Evolutionary conservation across 2,797 vertebrate genomes (phyloP).

Genomic region (Gila robusta): DNA sequence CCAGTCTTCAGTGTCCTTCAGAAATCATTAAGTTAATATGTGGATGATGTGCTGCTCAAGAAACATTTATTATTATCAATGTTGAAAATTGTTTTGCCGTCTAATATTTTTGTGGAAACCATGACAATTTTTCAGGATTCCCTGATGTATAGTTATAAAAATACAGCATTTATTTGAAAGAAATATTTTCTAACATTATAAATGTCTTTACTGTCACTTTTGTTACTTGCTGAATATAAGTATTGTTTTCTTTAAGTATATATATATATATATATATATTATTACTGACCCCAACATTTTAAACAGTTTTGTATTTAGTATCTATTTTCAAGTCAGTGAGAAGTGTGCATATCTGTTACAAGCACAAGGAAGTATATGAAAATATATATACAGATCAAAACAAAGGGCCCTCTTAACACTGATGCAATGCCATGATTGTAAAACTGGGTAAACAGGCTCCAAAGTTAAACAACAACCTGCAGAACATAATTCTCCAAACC

Average conservation of each 20-base stretch:
- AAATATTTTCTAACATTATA: background rate
- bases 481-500: background rate
- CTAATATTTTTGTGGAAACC: background rate
- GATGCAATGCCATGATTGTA: background rate
- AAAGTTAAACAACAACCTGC: background rate
- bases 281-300: background rate
- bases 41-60: background rate
- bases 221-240: background rate
- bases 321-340: background rate
- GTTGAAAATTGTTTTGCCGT: background rate
- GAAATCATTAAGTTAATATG: background rate
- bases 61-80: background rate
- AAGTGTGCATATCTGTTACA: background rate
- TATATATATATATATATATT: too few relatives aligned
- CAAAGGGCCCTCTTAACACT: background rate
- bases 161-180: background rate
- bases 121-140: background rate
- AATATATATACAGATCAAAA: background rate
- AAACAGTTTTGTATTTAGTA: background rate
- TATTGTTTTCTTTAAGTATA: background rate
- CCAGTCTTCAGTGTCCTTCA: background rate
- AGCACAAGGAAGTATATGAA: conserved; percentile 1
- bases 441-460: conserved; percentile 2
- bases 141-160: background rate
- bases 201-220: background rate